A percentile compares a stretch with the other conserved stretches of the same genome.
Conservation (phyloP, 2,888 invertebrate genomes). For the Amphipyra tragopoginis region DNA sequence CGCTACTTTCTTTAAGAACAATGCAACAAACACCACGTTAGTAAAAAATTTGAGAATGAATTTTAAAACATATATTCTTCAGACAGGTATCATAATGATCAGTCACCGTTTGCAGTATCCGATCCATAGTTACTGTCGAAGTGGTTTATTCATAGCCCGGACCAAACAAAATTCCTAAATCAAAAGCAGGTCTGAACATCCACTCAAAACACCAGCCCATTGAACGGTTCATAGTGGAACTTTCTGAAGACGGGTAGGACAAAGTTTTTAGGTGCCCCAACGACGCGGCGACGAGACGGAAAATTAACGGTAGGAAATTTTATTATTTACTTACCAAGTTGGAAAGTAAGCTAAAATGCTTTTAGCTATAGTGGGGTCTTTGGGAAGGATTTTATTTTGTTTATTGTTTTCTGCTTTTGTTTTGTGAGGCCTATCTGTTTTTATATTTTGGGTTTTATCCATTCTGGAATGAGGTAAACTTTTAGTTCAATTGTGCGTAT, state of each 20-base stretch:
- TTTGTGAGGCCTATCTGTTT: constrained; percentile 15
- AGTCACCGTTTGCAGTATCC: not conserved
- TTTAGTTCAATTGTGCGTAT: no score
- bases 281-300: constrained; percentile 48
- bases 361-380: constrained; percentile 45
- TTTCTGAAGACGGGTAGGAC: constrained; percentile 25
- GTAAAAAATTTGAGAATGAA: no score
- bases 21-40: no score
- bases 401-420: constrained; percentile 32
- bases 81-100: no score
- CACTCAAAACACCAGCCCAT: constrained; percentile 22
- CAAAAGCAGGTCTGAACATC: constrained; percentile 8
- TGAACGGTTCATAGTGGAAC: constrained; percentile 31
- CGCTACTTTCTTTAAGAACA: no score
- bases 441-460: constrained; percentile 7
- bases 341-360: constrained; percentile 51
- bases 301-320: constrained; percentile 57
- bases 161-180: not conserved
- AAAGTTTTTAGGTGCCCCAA: constrained; percentile 44
- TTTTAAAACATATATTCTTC: no score
- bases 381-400: constrained; percentile 41
- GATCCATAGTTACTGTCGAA: not conserved
- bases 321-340: constrained; percentile 57
- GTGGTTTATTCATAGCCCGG: not conserved
- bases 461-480: no score